Evolutionary conservation across 2,113 vertebrate species (phyloP).

Genomic region (Triplophysa rosa): DNA sequence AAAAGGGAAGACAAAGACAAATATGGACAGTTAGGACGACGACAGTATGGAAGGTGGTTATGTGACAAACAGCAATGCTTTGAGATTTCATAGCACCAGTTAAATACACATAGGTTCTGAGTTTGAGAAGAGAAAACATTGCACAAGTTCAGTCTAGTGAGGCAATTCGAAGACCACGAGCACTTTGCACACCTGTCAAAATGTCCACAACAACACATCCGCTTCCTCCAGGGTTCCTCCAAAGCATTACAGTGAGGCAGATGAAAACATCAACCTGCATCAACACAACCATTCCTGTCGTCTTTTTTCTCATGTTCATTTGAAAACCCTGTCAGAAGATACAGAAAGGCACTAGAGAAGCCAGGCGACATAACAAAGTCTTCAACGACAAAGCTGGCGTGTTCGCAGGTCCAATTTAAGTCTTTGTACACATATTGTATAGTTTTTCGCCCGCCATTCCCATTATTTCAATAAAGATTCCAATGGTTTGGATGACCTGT

Average conservation of each 20-base stretch:
- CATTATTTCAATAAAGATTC: background rate
- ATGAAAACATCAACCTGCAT: constrained; percentile 14
- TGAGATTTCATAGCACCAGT: constrained; percentile 79
- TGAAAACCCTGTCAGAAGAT: constrained; percentile 73
- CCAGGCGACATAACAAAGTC: constrained; percentile 64
- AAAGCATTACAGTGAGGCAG: constrained; percentile 15
- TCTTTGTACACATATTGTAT: constrained; percentile 40
- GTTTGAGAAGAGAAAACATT: constrained; percentile 83
- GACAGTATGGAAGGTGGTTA: constrained; percentile 65
- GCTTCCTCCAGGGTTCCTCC: constrained; percentile 5
- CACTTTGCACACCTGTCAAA: constrained; percentile 50
- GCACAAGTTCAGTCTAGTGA: constrained; percentile 70
- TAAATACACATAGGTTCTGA: constrained; percentile 78
- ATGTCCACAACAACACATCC: constrained; percentile 22
- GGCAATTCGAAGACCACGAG: constrained; percentile 53
- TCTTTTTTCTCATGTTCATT: constrained; percentile 48
- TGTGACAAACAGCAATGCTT: constrained; percentile 67
- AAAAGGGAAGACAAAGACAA: constrained; percentile 47
- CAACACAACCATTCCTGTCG: constrained; percentile 15
- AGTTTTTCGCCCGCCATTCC: constrained; percentile 23
- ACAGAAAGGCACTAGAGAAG: constrained; percentile 78
- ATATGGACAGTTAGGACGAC: constrained; percentile 48
- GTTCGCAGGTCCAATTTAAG: constrained; percentile 53
- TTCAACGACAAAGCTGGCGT: constrained; percentile 63
- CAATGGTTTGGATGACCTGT: constrained; percentile 65